Evolutionary conservation across 2,888 invertebrate genomes (phyloP).

Genomic region (Drosophila anceps): DNA sequence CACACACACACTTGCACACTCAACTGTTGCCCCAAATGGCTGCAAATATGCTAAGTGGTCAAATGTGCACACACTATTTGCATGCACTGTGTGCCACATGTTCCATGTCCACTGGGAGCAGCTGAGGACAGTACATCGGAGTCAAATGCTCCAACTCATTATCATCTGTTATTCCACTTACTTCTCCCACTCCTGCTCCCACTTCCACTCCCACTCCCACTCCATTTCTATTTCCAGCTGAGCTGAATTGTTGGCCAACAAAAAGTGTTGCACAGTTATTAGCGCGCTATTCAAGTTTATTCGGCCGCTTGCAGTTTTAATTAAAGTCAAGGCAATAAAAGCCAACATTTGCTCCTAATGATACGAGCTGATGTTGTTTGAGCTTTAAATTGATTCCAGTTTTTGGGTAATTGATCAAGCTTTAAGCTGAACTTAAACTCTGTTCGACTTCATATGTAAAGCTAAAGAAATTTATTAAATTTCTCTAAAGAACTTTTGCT

Average conservation of each 20-base stretch:
- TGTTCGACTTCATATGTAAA: neutral
- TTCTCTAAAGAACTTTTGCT: neutral
- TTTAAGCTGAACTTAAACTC: neutral
- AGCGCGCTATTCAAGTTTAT: conserved; percentile 53
- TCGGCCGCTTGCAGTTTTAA: conserved; percentile 39
- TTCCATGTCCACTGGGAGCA: conserved; percentile 22
- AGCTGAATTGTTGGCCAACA: conserved; percentile 21
- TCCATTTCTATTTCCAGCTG: neutral
- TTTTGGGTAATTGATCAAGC: neutral
- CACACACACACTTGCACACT: conserved; percentile 17
- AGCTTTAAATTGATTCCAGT: neutral
- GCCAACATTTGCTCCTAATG: conserved; percentile 17
- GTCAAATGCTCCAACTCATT: conserved; percentile 34
- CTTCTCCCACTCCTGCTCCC: neutral
- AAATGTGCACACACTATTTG: conserved; percentile 51
- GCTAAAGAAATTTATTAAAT: neutral
- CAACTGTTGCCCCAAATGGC: conserved; percentile 36
- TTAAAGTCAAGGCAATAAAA: conserved; percentile 37
- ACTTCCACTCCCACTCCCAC: neutral
- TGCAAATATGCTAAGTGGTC: conserved; percentile 64
- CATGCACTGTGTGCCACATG: conserved; percentile 32
- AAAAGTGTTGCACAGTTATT: conserved; percentile 54
- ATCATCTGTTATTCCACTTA: conserved; percentile 10
- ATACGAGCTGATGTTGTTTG: conserved; percentile 22
- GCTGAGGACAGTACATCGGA: conserved; percentile 23